Conservation (phyloP, 2,888 invertebrate genomes). For the Rhingia rostrata region DNA sequence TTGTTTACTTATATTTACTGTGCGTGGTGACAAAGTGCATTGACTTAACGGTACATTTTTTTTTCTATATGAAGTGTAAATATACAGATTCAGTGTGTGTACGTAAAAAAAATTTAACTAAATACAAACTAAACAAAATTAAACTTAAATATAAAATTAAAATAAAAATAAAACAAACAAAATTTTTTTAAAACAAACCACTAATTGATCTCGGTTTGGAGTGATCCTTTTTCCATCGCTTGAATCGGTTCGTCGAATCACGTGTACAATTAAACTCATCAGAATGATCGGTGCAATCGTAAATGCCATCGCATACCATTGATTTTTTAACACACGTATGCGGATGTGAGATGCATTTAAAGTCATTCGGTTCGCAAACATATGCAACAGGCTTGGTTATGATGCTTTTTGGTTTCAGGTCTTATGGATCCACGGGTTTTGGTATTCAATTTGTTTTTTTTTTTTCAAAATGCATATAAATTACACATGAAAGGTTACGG, state of each 20-base stretch:
- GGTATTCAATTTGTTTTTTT: constrained; percentile 30
- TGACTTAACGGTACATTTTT: not conserved
- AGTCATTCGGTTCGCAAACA: constrained; percentile 80
- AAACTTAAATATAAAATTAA: constrained; percentile 47
- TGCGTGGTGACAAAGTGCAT: constrained; percentile 32
- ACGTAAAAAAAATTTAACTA: constrained; percentile 41
- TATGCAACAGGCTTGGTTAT: constrained; percentile 76
- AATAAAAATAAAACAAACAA: constrained; percentile 20
- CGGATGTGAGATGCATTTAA: constrained; percentile 82
- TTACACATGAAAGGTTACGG: constrained; percentile 18
- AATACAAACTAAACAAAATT: constrained; percentile 49
- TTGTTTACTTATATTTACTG: constrained; percentile 28
- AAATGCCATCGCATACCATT: constrained; percentile 84
- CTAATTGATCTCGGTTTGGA: constrained; percentile 72
- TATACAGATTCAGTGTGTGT: constrained; percentile 30
- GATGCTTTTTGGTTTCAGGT: constrained; percentile 78
- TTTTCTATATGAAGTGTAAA: constrained; percentile 20
- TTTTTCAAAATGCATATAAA: constrained; percentile 53
- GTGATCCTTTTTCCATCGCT: constrained; percentile 81
- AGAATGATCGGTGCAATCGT: constrained; percentile 85
- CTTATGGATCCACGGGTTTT: constrained; percentile 73
- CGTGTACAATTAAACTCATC: constrained; percentile 86
- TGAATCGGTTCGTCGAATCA: constrained; percentile 76
- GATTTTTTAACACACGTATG: constrained; percentile 81
- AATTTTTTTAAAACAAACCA: constrained; percentile 81